phyloP scores from a whole-genome alignment of 2,113 vertebrate species.

The Alligator sinensis region DNA sequence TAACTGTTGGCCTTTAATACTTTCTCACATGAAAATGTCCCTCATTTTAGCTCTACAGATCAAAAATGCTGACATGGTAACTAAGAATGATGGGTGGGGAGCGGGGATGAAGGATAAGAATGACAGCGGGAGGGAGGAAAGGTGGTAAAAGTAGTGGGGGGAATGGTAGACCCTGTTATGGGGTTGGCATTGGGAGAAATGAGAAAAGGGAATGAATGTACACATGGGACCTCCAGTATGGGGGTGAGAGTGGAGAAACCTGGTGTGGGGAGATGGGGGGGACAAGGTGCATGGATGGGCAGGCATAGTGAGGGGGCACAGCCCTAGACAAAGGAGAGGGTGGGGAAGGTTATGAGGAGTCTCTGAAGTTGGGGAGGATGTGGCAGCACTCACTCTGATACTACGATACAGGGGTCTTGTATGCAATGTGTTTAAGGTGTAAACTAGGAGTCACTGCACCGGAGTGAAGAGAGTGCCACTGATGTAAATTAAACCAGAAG shows the following conservation, averaged over 20 bases:
- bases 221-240: background rate
- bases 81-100: background rate
- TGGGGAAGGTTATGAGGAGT: background rate
- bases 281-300: background rate
- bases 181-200: background rate
- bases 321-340: too few species aligned
- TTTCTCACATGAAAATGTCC: background rate
- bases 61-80: background rate
- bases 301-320: background rate
- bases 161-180: background rate
- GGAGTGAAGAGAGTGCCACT: background rate
- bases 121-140: background rate
- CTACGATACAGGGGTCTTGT: too few species aligned
- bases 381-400: too few species aligned
- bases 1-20: background rate
- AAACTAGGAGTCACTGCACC: background rate
- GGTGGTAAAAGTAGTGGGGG: background rate
- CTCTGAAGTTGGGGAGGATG: too few species aligned
- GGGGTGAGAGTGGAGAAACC: too few species aligned
- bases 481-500: background rate
- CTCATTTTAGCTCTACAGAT: background rate
- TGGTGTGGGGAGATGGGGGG: background rate
- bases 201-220: background rate
- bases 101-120: background rate
- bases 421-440: background rate